These are phyloP conservation scores for Pangasius mekongensis DNA, from an alignment of 2,797 vertebrate genomes.

Conservation along the genomic window DNA sequence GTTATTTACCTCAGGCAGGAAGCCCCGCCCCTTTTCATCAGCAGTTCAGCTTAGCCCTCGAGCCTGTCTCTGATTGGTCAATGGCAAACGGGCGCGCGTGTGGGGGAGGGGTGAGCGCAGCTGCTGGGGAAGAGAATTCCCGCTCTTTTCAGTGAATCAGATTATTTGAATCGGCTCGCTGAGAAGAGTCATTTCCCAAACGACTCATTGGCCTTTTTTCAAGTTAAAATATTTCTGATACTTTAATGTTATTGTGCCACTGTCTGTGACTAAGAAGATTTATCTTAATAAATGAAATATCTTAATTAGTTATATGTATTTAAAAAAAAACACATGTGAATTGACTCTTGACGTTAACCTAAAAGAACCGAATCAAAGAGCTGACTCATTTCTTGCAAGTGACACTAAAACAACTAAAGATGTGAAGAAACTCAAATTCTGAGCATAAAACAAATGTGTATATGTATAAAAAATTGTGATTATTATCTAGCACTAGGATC, in stretches of 20 bases:
- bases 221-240: neutral
- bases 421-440: neutral
- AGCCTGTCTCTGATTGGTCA: neutral
- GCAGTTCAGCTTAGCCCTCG: neutral
- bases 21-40: neutral
- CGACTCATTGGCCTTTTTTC: neutral
- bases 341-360: neutral
- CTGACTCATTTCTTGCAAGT: neutral
- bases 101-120: neutral
- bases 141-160: constrained; percentile 1
- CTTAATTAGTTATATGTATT: neutral
- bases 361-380: neutral
- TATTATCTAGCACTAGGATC: neutral
- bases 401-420: neutral
- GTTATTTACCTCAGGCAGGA: constrained; percentile 1
- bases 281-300: neutral
- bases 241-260: neutral
- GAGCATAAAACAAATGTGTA: neutral
- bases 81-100: neutral
- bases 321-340: neutral
- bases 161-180: neutral
- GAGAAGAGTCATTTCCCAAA: neutral
- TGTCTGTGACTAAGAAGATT: neutral
- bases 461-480: neutral
- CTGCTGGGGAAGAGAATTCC: neutral